Percentiles rank a stretch among this genome's conserved stretches.
Conservation (phyloP, 2,888 invertebrate genomes). For the Meteorus colon region DNA sequence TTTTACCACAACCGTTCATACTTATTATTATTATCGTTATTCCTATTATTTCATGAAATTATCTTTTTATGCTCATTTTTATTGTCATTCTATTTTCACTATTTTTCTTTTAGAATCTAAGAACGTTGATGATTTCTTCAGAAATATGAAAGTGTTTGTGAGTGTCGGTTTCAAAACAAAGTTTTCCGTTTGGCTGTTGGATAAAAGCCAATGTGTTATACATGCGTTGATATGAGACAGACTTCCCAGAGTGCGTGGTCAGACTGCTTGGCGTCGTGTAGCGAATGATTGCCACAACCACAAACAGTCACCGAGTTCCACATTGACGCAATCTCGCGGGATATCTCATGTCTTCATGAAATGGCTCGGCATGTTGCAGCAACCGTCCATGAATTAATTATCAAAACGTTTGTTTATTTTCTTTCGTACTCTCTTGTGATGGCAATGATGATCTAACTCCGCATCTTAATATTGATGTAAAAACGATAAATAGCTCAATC, state of each 20-base stretch:
- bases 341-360: conserved; percentile 13
- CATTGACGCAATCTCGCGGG: conserved; percentile 3
- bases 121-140: no score
- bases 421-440: not conserved
- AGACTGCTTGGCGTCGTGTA: conserved; percentile 40
- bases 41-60: not conserved
- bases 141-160: not conserved
- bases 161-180: not conserved
- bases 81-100: not conserved
- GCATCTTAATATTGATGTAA: not conserved
- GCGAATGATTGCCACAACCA: not conserved
- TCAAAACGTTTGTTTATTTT: not conserved
- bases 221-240: conserved; percentile 6
- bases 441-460: not conserved
- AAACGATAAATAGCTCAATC: no score
- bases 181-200: conserved; percentile 34
- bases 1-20: not conserved
- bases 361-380: not conserved
- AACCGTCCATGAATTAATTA: not conserved
- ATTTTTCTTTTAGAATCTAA: no score
- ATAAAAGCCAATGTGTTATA: conserved; percentile 35
- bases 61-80: not conserved
- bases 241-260: conserved; percentile 22
- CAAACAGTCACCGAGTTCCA: not conserved
- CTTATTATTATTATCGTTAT: not conserved